Evolutionary conservation across 2,797 vertebrate genomes (phyloP).

Genomic region (Micromesistius poutassou): DNA sequence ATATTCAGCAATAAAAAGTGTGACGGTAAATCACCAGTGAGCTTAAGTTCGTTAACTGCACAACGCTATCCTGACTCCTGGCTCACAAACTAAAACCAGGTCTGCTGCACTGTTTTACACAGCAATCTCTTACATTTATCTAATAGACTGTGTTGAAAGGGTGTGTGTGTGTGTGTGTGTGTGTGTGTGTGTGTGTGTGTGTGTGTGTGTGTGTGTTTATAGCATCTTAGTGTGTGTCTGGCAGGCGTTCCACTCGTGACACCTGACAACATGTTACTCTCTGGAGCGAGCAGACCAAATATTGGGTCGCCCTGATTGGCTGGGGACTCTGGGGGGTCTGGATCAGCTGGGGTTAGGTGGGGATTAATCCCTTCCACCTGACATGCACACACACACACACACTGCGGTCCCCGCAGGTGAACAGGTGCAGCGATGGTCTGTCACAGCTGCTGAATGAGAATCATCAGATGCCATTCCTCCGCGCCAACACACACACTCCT

Average conservation of each 20-base stretch:
- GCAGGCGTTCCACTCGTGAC: neutral
- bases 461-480: slow-evolving; percentile 70
- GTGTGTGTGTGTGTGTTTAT: too few species aligned
- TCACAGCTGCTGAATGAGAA: slow-evolving; percentile 60
- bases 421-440: slow-evolving; percentile 67
- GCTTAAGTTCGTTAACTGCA: neutral
- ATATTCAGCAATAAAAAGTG: slow-evolving; percentile 5
- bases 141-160: too few species aligned
- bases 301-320: slow-evolving; percentile 63
- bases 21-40: neutral
- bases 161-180: too few species aligned
- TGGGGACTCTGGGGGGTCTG: slow-evolving; percentile 26
- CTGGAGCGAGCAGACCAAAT: slow-evolving; percentile 59
- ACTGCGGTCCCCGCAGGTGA: slow-evolving; percentile 66
- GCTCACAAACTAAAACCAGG: too few species aligned
- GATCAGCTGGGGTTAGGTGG: slow-evolving; percentile 56
- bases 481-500: slow-evolving; percentile 46
- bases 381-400: slow-evolving; percentile 33
- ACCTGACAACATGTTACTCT: slow-evolving; percentile 27
- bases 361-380: slow-evolving; percentile 44
- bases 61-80: too few species aligned
- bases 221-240: neutral
- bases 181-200: too few species aligned
- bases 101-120: too few species aligned
- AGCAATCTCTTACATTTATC: too few species aligned